Evolutionary conservation across 2,888 invertebrate genomes (phyloP), one percentile per base, ranked within the genome.

Genomic region (Pandemis corylana): DNA sequence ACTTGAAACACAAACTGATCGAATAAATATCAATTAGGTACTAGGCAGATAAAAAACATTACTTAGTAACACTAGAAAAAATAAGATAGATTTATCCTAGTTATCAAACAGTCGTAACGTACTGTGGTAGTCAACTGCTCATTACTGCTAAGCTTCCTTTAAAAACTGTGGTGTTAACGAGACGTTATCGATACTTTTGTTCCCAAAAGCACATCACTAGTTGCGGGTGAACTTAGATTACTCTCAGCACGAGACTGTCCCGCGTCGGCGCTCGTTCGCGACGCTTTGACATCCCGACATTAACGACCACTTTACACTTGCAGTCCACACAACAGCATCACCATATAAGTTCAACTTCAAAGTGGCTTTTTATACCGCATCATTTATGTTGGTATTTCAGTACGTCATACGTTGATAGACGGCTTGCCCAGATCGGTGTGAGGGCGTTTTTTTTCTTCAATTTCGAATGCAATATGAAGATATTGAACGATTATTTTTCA

Each of bases 221-320:
- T 36, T 78, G 79, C 85, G 88, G 91, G 90, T 92, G 88, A 90
- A 83, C 87, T 87, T 84, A 93, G 93, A 94, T 94, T 94, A 89
- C 94, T 94, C 94, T 92, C 94, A 94, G 94, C 94, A 94, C 93
- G 94, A 94, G 92, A 93, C 93, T 91, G 92, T 93, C 93, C 94
- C 87, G 91, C 90, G 92, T 92, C 92, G 91, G 90, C 92, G 93
- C 92, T 93, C 92, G 92, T 91, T 90, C 91, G 93, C 94, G 93
- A 92, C 92, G 93, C 94, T 94, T 93, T 94, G 94, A 94, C 94
- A 94, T 90, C 93, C 94, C 92, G 93, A 92, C 92, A 84, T 84
- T n/a, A 59, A 82, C 81, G 77, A 83, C 83, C 83, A 66, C 51
- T 44, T 10, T 28, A 66, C 42, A n/a, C 59, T 36, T 64, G 77